Base-by-base conservation (phyloP, 2,888 invertebrate species). In the Malthinus flaveolus region DNA sequence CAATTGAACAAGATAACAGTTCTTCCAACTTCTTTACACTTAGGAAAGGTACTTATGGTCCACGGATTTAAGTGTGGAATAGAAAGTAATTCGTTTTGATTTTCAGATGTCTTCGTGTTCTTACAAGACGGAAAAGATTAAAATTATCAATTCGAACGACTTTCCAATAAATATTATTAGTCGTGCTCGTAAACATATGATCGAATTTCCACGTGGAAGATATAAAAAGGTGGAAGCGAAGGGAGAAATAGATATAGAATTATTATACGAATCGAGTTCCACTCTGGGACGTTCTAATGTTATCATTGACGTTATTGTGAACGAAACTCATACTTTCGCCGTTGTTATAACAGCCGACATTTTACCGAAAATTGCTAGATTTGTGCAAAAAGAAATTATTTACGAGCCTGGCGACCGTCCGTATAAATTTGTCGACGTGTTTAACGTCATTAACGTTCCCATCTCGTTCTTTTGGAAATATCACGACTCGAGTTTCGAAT, bases 381-480 rank as follows among this genome's bases (percentile, higher is more conserved):
- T 79, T 3, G 60, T 68, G 1, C 66, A 64, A 1, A 67, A 68
- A 1, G 74, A 77, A 35, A 58, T 80, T 1, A 51, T 64, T 1
- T 72, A 80, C 12, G 64, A 69, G 12, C 59, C 67, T 0, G 71
- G 70, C 62, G 72, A 81, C 49, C 77, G 78, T 70, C 72, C 74
- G 1, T 59, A 70, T 31, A 80, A 81, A 65, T 82, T 76, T 66
- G 78, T 84, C 0, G 79, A 79, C 66, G 67, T 85, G 33, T 80
- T 78, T 66, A 85, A 85, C 71, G 79, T 81, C 11, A 80, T 85
- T 1, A 80, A 83, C 59, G 82, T 83, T 68, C 75, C 80, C 42
- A 81, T 82, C 3, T 1, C 10, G 10, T 84, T 82, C 73, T 71
- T 79, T 47, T 82, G 85, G 68, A 74, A 82, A 32, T 75, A 85